A percentile compares a stretch with the other conserved stretches of the same genome.
Conservation (phyloP, 2,113 vertebrate genomes). For the Nymphicus hollandicus region DNA sequence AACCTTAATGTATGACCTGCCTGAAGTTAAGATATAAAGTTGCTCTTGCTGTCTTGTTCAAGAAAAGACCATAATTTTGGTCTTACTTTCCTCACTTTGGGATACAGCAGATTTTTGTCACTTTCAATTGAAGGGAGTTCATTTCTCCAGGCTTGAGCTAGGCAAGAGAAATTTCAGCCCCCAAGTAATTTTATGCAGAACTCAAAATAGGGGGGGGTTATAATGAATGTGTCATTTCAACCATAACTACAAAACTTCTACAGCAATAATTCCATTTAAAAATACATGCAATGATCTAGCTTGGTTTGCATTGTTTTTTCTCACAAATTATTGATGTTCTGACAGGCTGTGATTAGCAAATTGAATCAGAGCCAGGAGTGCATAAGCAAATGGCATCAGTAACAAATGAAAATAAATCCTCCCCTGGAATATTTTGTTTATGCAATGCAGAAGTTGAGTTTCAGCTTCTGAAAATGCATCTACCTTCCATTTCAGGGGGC, state of each 20-base stretch:
- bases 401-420: background rate
- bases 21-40: background rate
- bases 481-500: background rate
- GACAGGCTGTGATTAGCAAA: background rate
- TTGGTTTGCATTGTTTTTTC: background rate
- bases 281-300: background rate
- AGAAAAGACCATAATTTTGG: background rate
- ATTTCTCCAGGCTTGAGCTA: background rate
- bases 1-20: fast-evolving
- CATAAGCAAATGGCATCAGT: background rate
- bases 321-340: background rate
- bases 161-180: background rate
- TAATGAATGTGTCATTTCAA: background rate
- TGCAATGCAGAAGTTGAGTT: background rate
- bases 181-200: background rate
- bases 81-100: background rate
- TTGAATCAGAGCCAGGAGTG: background rate
- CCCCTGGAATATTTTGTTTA: background rate
- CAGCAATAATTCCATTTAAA: background rate
- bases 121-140: background rate
- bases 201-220: background rate
- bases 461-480: background rate
- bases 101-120: background rate
- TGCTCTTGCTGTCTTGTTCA: background rate
- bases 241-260: background rate